Evolutionary conservation across 2,888 invertebrate genomes (phyloP).

Genomic region (Lepidocyrtinus sp.): DNA sequence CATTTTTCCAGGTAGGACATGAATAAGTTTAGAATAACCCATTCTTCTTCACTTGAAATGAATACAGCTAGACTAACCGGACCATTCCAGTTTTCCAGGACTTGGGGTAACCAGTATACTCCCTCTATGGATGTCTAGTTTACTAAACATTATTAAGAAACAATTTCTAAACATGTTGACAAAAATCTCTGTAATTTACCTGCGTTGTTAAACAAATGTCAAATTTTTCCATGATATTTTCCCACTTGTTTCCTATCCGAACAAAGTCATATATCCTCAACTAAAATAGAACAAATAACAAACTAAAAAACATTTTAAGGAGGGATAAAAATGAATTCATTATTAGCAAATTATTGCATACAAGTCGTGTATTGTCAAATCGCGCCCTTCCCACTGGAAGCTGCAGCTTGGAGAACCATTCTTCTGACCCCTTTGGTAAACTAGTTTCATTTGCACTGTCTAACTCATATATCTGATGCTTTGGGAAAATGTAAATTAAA

Average conservation of each 20-base stretch:
- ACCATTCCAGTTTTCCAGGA: background rate
- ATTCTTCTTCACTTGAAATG: background rate
- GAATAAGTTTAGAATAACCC: background rate
- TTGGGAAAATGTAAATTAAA: no score
- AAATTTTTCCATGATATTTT: background rate
- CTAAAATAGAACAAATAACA: background rate
- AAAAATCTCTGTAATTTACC: background rate
- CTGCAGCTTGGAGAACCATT: background rate
- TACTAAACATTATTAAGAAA: background rate
- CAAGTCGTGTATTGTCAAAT: background rate
- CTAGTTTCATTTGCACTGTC: no score
- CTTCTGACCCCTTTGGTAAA: background rate
- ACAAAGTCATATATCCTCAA: background rate
- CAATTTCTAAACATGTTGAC: background rate
- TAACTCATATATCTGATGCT: no score
- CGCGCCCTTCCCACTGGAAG: background rate
- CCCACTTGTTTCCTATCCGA: background rate
- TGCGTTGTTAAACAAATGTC: background rate
- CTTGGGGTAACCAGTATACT: background rate
- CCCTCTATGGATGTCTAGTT: background rate
- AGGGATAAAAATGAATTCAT: conserved; percentile 9
- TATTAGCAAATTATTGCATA: background rate
- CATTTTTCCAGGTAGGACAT: background rate
- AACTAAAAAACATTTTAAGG: background rate
- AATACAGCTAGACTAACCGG: background rate